Conservation (phyloP, 2,113 vertebrate species). For the Coregonus clupeaformis region DNA sequence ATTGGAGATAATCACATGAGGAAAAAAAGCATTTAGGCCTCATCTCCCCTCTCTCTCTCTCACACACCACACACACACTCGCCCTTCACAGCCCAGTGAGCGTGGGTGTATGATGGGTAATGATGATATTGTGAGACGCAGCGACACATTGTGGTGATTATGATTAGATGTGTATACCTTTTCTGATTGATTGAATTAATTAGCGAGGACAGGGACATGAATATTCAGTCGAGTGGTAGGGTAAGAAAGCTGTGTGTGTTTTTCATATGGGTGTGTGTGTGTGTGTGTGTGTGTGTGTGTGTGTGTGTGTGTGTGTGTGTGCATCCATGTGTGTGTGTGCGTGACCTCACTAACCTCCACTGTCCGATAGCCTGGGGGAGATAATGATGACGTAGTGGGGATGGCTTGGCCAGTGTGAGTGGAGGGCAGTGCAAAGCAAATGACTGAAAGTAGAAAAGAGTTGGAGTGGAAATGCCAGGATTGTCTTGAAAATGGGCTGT, state of each 20-base stretch:
- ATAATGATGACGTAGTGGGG: conserved; percentile 48
- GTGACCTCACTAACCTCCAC: conserved; percentile 45
- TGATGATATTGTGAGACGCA: conserved; percentile 46
- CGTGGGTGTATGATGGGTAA: conserved; percentile 33
- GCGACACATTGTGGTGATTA: conserved; percentile 44
- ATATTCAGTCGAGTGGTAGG: conserved; percentile 42
- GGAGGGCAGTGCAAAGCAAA: conserved; percentile 33
- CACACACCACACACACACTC: neutral
- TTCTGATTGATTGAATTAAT: conserved; percentile 60
- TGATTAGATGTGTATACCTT: conserved; percentile 48
- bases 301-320: neutral
- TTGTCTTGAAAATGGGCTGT: neutral
- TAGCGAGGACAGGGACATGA: conserved; percentile 37
- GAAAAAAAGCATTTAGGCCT: conserved; percentile 35
- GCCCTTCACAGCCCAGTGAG: conserved; percentile 52
- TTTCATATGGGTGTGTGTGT: conserved; percentile 26
- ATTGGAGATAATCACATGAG: conserved; percentile 38
- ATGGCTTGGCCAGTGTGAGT: conserved; percentile 44
- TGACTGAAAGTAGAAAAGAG: conserved; percentile 28
- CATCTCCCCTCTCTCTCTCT: conserved; percentile 14
- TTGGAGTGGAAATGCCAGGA: conserved; percentile 1
- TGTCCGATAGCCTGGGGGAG: conserved; percentile 48
- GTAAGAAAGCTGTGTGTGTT: conserved; percentile 27
- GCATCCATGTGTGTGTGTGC: neutral
- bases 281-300: conserved; percentile 18